Percentiles rank a stretch among this genome's conserved stretches.
Conservation (phyloP, 2,797 vertebrate species). For the Lepilemur ruficaudatus region DNA sequence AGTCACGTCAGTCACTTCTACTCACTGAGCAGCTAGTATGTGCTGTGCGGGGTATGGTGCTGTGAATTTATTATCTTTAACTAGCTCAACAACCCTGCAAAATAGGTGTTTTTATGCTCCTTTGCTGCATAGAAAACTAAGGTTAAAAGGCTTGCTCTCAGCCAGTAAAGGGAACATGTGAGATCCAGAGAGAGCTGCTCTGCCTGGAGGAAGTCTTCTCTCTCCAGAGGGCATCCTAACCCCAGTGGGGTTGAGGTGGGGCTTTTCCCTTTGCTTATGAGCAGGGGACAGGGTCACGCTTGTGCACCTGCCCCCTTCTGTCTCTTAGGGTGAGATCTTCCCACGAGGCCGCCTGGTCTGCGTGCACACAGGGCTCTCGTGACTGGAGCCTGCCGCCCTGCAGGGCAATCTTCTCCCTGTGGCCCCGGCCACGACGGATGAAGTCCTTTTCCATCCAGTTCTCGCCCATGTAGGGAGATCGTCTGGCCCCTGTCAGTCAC, state of each 20-base stretch:
- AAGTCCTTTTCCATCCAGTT: background rate
- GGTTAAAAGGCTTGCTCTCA: background rate
- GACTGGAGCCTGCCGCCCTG: background rate
- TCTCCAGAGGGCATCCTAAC: background rate
- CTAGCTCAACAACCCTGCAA: background rate
- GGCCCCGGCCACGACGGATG: background rate
- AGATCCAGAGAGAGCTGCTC: background rate
- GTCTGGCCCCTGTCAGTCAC: background rate
- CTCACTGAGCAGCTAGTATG: background rate
- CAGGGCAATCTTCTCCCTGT: background rate
- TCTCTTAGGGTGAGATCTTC: background rate
- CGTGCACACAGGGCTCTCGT: background rate
- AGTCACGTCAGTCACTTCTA: background rate
- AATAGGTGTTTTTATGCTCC: background rate
- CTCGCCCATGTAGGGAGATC: background rate
- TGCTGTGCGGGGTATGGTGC: accelerated
- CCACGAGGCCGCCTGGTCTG: background rate
- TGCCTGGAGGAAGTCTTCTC: accelerated
- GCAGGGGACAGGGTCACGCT: accelerated
- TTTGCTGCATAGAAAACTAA: background rate
- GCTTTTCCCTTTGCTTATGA: background rate
- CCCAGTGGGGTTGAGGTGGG: accelerated
- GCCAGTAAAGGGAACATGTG: background rate
- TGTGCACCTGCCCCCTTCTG: background rate
- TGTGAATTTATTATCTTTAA: background rate